Conservation (phyloP, 2,113 vertebrate species). For the Hippocampus zosterae region DNA sequence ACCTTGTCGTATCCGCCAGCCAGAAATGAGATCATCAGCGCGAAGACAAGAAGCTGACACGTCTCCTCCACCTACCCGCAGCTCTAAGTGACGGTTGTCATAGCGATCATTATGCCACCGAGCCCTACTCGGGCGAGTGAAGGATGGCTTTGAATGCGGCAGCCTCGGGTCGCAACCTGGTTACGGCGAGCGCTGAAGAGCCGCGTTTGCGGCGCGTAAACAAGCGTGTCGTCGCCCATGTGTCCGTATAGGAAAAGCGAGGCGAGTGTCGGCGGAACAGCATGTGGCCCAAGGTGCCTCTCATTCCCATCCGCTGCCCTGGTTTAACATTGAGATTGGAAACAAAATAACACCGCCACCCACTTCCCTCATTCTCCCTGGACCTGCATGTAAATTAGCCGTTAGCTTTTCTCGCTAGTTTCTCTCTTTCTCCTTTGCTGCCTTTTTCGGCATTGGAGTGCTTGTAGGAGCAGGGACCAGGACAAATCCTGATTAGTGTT, state of each 20-base stretch:
- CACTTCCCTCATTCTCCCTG: slow-evolving; percentile 53
- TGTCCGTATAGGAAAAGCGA: slow-evolving; percentile 45
- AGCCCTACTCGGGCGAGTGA: slow-evolving; percentile 65
- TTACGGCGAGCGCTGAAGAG: slow-evolving; percentile 62
- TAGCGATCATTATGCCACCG: slow-evolving; percentile 74
- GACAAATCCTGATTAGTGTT: slow-evolving; percentile 75
- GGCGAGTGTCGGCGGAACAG: slow-evolving; percentile 60
- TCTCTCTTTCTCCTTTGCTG: slow-evolving; percentile 36
- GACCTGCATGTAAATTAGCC: slow-evolving; percentile 78
- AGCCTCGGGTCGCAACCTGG: slow-evolving; percentile 70
- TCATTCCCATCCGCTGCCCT: slow-evolving; percentile 69
- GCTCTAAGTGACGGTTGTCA: slow-evolving; percentile 78
- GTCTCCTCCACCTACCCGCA: slow-evolving; percentile 70
- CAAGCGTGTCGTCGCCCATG: slow-evolving; percentile 31
- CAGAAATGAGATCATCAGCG: slow-evolving; percentile 73
- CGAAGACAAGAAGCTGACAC: slow-evolving; percentile 68
- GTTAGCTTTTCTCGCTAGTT: slow-evolving; percentile 72
- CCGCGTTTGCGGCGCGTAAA: slow-evolving; percentile 47
- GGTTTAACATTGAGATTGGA: slow-evolving; percentile 79
- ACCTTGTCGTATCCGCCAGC: slow-evolving; percentile 71
- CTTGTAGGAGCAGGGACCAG: slow-evolving; percentile 54
- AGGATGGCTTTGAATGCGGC: slow-evolving; percentile 69
- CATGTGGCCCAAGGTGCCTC: slow-evolving; percentile 64
- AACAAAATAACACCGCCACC: slow-evolving; percentile 62
- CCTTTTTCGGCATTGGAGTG: slow-evolving; percentile 54